Evolutionary conservation across 2,888 invertebrate species (phyloP).

Genomic region (Tigriopus californicus): DNA sequence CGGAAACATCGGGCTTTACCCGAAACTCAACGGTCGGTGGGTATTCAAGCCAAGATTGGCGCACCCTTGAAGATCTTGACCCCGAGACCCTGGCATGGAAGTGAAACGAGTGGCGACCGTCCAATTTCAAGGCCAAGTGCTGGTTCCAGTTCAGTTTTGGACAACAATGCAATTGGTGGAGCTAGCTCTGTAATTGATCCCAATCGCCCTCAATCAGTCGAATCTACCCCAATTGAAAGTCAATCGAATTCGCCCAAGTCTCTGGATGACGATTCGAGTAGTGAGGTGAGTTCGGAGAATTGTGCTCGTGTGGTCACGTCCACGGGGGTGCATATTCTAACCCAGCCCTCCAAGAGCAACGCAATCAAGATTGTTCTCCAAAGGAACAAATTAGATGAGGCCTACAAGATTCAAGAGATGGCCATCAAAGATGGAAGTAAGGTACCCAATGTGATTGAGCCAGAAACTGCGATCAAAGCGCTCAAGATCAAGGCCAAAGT

Average conservation of each 20-base stretch:
- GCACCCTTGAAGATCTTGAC: not conserved
- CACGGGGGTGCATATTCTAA: too few relatives aligned
- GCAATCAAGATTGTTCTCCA: conserved; percentile 32
- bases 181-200: not conserved
- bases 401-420: conserved; percentile 28
- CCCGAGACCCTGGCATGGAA: not conserved
- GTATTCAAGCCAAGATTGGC: conserved; percentile 4
- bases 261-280: not conserved
- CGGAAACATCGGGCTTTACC: not conserved
- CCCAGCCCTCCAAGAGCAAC: not conserved
- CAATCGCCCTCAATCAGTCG: not conserved
- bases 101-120: not conserved
- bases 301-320: too few relatives aligned
- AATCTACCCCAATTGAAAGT: not conserved
- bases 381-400: conserved; percentile 32
- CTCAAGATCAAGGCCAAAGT: conserved; percentile 20
- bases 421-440: not conserved
- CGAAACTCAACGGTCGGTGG: not conserved
- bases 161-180: not conserved
- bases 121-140: not conserved
- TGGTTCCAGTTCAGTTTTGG: not conserved
- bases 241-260: not conserved
- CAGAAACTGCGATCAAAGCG: conserved; percentile 19
- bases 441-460: conserved; percentile 13
- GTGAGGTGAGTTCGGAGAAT: not conserved